Percentiles rank a stretch among this genome's conserved stretches.
Conservation (phyloP, 2,113 vertebrate genomes). For the Lagopus muta region DNA sequence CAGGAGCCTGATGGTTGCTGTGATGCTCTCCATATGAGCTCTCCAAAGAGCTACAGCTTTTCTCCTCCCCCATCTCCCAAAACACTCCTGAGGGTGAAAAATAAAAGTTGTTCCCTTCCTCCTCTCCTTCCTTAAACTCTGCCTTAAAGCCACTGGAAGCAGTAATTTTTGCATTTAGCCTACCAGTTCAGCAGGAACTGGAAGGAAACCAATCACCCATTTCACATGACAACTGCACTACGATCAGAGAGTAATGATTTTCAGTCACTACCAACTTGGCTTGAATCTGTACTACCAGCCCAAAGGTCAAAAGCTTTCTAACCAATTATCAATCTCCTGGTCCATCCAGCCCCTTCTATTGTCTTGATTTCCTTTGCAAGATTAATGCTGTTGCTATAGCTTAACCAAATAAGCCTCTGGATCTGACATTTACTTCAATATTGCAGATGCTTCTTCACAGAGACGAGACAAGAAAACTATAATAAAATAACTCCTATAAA, state of each 20-base stretch:
- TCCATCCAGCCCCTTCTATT: constrained; percentile 48
- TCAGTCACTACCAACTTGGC: constrained; percentile 40
- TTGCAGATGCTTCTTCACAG: neutral
- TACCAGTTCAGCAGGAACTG: neutral
- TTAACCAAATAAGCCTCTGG: constrained; percentile 61
- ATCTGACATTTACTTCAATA: constrained; percentile 34
- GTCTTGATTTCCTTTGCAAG: constrained; percentile 55
- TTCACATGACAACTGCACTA: constrained; percentile 15
- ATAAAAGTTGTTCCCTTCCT: neutral
- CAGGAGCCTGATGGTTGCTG: neutral
- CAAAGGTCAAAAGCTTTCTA: constrained; percentile 60
- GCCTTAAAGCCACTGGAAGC: neutral
- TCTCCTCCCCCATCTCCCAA: neutral
- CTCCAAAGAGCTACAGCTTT: neutral
- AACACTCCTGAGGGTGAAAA: neutral
- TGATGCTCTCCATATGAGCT: neutral
- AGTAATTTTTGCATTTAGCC: neutral
- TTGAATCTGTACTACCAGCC: constrained; percentile 14
- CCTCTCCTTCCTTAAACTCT: neutral
- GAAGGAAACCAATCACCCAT: constrained; percentile 41
- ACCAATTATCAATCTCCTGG: constrained; percentile 58
- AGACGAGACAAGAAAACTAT: neutral
- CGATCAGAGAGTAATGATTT: constrained; percentile 58
- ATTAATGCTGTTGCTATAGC: constrained; percentile 43
- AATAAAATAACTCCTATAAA: constrained; percentile 16